Evolutionary conservation across 2,797 vertebrate species (phyloP).

Genomic region (Australoheros facetus): DNA sequence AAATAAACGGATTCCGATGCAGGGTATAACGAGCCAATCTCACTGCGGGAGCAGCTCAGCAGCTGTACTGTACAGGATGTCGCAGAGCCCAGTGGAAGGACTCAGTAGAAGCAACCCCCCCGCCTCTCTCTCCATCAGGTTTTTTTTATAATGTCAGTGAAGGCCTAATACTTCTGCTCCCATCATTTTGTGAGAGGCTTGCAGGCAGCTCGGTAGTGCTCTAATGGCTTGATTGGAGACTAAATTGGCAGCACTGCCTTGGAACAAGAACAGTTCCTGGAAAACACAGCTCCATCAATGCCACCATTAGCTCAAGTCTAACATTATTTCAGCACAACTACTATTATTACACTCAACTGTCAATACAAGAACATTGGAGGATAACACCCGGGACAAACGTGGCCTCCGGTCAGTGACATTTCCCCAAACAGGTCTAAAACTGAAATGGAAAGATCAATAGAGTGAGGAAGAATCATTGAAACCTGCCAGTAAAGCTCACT

Average conservation of each 20-base stretch:
- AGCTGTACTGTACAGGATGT: constrained; percentile 13
- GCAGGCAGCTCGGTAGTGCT: background rate
- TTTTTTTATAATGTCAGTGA: constrained; percentile 17
- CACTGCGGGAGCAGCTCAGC: constrained; percentile 5
- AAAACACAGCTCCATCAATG: constrained; percentile 27
- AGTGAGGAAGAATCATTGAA: constrained; percentile 29
- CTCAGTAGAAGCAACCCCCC: background rate
- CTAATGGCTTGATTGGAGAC: constrained; percentile 11
- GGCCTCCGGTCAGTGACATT: constrained; percentile 30
- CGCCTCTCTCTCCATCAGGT: background rate
- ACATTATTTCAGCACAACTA: constrained; percentile 1
- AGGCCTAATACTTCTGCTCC: constrained; percentile 12
- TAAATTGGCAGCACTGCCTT: constrained; percentile 1
- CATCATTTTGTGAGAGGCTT: background rate
- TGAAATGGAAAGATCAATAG: constrained; percentile 57
- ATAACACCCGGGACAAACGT: constrained; percentile 31
- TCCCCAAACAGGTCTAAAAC: constrained; percentile 31
- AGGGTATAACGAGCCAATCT: background rate
- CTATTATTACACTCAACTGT: background rate
- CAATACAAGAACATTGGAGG: constrained; percentile 30
- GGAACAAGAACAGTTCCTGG: constrained; percentile 31
- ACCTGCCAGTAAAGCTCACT: constrained; percentile 27
- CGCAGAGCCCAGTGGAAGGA: background rate
- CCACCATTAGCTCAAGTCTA: constrained; percentile 19
- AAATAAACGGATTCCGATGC: constrained; percentile 44